Evolutionary conservation across 2,797 vertebrate species (phyloP), one percentile per base, ranked within the genome.

Genomic region (Typhlichthys subterraneus): DNA sequence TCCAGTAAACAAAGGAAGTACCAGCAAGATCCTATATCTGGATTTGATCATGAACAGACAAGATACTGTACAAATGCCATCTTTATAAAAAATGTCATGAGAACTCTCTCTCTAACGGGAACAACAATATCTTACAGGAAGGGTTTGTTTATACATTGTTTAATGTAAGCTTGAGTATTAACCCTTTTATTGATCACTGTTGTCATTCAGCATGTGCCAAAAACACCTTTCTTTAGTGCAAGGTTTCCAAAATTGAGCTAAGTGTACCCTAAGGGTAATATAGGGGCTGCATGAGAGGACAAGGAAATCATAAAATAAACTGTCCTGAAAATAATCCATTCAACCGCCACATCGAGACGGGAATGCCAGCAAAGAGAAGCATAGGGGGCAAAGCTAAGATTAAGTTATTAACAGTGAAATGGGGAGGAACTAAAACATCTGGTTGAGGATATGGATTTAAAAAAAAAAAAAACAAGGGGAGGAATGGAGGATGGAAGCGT

Each of bases 391-490:
- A 69, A 53, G 66, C 79, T 59, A 69, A 53, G 15, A 12, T 49
- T 70, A 67, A 70, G 59, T 51, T 85, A 87, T 83, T 53, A 85
- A 74, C 76, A 74, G 69, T 69, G 72, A 59, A 57, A 55, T 53
- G 50, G 66, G 65, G 67, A 60, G 58, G 70, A 60, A 54, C 11
- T 4, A 53, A 33, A 14, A 53, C 49, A 60, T 13, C 49, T 61
- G 64, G 11, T 72, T 54, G 63, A 53, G 59, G 45, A 59, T 66
- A 50, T 29, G 5, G 71, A 76, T 63, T 68, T 77, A 60, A 80
- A 78, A 79, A 71, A 11, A 71, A 11, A 23, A 13, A 48, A 11
- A 4, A 11, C 29, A 5, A n/a, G 14, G 2, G 45, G 17, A 1
- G 10, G 12, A 11, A 6, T 17, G 12, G 75, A 78, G 67, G 77